Percentiles rank a stretch among this genome's conserved stretches.
Evolutionary conservation across 2,113 vertebrate genomes (phyloP).

Genomic region (Myotis brandtii): DNA sequence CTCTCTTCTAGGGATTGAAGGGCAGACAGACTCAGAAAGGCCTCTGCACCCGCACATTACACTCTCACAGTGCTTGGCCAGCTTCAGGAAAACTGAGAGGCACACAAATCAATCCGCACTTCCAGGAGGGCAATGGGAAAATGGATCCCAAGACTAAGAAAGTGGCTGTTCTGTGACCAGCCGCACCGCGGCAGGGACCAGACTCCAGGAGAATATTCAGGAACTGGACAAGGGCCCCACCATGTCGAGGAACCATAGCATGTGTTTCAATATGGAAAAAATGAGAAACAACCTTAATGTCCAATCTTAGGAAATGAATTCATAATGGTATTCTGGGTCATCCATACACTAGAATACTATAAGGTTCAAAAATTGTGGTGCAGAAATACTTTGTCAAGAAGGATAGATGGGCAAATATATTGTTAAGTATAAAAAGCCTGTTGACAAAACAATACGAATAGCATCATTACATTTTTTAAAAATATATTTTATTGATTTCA

Average conservation of each 20-base stretch:
- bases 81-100: neutral
- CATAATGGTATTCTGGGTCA: neutral
- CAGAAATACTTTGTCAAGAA: neutral
- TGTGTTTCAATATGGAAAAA: neutral
- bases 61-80: neutral
- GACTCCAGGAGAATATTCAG: neutral
- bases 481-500: too few species aligned
- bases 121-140: neutral
- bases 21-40: conserved; percentile 50
- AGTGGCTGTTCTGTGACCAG: neutral
- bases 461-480: neutral
- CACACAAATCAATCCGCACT: fast-evolving
- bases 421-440: neutral
- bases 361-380: neutral
- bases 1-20: conserved; percentile 91
- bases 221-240: neutral
- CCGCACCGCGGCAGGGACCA: fast-evolving
- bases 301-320: neutral
- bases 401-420: neutral
- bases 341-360: neutral
- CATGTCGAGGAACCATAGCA: neutral
- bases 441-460: neutral
- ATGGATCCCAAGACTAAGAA: fast-evolving
- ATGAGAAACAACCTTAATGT: neutral
- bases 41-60: neutral